These are phyloP conservation scores for Drosophila birchii DNA, from an alignment of 2,888 invertebrate species.

Conservation along the genomic window DNA sequence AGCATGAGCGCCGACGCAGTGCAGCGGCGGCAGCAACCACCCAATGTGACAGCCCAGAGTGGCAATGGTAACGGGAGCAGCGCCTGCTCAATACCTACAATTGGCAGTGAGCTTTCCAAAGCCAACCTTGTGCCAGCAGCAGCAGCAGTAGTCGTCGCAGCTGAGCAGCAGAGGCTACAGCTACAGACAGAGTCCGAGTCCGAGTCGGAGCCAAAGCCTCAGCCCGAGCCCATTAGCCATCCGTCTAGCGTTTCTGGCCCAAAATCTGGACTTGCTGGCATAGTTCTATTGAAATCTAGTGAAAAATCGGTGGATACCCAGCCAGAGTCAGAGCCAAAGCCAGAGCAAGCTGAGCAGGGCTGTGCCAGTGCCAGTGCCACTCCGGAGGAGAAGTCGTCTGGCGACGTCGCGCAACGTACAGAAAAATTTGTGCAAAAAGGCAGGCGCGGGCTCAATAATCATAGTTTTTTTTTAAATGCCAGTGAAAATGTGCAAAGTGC, in stretches of 20 bases:
- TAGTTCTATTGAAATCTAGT: not conserved
- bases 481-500: constrained; percentile 74
- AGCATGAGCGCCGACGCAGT: constrained; percentile 67
- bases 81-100: constrained; percentile 72
- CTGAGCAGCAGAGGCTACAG: constrained; percentile 75
- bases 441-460: constrained; percentile 45
- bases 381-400: constrained; percentile 6
- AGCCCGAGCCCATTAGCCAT: constrained; percentile 17
- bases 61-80: constrained; percentile 45
- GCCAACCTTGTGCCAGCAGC: constrained; percentile 66
- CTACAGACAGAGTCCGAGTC: constrained; percentile 13
- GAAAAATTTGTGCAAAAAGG: constrained; percentile 75
- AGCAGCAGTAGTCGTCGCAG: constrained; percentile 70
- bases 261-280: constrained; percentile 25
- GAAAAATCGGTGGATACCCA: constrained; percentile 3
- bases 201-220: constrained; percentile 1
- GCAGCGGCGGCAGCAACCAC: constrained; percentile 59
- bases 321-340: not conserved
- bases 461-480: constrained; percentile 56
- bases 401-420: constrained; percentile 67
- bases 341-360: not conserved
- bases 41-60: constrained; percentile 61
- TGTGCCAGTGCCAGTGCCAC: no score
- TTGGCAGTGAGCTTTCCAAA: constrained; percentile 74
- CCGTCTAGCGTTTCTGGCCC: constrained; percentile 35